These are phyloP conservation scores for Solea solea DNA, from an alignment of 2,113 vertebrate genomes.

Conservation along the genomic window DNA sequence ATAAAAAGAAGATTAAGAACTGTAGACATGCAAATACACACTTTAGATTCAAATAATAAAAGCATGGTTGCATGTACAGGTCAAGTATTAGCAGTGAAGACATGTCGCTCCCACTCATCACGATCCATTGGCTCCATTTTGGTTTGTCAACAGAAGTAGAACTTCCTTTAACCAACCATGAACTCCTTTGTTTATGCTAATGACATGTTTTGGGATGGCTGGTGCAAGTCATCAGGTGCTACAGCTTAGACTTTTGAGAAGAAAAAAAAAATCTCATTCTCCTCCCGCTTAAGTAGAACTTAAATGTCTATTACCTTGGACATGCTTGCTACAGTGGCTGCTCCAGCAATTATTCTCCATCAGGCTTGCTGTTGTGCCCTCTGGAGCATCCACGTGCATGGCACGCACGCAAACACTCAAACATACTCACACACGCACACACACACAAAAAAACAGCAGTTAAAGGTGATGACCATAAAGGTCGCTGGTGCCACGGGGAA, in stretches of 20 bases:
- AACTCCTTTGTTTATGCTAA: slow-evolving; percentile 31
- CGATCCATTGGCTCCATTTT: slow-evolving; percentile 22
- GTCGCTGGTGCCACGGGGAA: slow-evolving; percentile 53
- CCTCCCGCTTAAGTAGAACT: slow-evolving; percentile 20
- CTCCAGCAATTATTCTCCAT: slow-evolving; percentile 49
- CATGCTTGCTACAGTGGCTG: slow-evolving; percentile 39
- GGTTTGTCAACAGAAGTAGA: slow-evolving; percentile 24
- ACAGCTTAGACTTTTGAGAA: background rate
- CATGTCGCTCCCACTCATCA: slow-evolving; percentile 26
- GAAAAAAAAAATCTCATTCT: slow-evolving; percentile 25
- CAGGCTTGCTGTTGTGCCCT: slow-evolving; percentile 26
- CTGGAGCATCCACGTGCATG: slow-evolving; percentile 43
- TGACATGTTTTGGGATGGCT: slow-evolving; percentile 9
- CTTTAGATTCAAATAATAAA: background rate
- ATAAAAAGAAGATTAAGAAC: background rate
- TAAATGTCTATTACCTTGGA: slow-evolving; percentile 55
- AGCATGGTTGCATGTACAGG: slow-evolving; percentile 1
- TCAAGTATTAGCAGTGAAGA: slow-evolving; percentile 18
- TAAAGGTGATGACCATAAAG: slow-evolving; percentile 74
- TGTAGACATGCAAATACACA: too few species aligned
- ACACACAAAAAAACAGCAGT: slow-evolving; percentile 32
- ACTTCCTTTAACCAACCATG: slow-evolving; percentile 13
- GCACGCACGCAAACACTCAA: slow-evolving; percentile 16
- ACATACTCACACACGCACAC: slow-evolving; percentile 19
- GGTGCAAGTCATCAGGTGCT: slow-evolving; percentile 4